These are phyloP conservation scores for Apostichopus japonicus DNA, from an alignment of 35 echinoderm and acorn worm species.

Conservation along the genomic window DNA sequence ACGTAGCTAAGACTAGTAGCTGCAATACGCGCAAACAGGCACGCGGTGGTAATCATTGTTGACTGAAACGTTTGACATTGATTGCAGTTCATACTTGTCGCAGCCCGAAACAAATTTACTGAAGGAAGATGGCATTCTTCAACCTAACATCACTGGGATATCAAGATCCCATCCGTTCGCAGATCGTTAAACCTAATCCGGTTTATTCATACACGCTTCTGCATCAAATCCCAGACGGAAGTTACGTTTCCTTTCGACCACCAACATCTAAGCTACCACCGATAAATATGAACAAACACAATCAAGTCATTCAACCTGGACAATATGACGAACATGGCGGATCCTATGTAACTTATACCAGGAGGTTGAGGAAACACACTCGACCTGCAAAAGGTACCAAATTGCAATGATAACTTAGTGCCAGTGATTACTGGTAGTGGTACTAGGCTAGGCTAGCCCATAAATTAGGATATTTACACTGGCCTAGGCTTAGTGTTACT, in stretches of 20 bases:
- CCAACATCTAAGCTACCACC: constrained; percentile 87
- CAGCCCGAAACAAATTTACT: not conserved
- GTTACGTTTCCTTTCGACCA: constrained; percentile 87
- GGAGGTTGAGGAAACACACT: constrained; percentile 86
- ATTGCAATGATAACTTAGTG: no score
- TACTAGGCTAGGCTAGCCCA: no score
- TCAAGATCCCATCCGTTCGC: constrained; percentile 84
- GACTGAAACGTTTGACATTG: no score
- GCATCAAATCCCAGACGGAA: constrained; percentile 76
- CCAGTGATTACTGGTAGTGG: no score
- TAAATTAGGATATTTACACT: no score
- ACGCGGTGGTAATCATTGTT: no score
- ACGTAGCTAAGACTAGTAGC: no score
- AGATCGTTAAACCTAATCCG: constrained; percentile 72
- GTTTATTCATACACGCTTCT: constrained; percentile 74
- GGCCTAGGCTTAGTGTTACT: no score
- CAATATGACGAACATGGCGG: constrained; percentile 69
- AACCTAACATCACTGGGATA: constrained; percentile 85
- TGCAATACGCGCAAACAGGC: no score
- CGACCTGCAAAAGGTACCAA: constrained; percentile 70
- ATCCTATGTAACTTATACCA: constrained; percentile 92
- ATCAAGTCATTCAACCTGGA: constrained; percentile 83
- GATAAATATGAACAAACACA: constrained; percentile 90
- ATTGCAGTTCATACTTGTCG: no score
- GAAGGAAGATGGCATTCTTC: constrained; percentile 82